Percentiles rank a stretch among this genome's conserved stretches.
Evolutionary conservation across 2,113 vertebrate species (phyloP).

Genomic region (Notiomystis cincta): DNA sequence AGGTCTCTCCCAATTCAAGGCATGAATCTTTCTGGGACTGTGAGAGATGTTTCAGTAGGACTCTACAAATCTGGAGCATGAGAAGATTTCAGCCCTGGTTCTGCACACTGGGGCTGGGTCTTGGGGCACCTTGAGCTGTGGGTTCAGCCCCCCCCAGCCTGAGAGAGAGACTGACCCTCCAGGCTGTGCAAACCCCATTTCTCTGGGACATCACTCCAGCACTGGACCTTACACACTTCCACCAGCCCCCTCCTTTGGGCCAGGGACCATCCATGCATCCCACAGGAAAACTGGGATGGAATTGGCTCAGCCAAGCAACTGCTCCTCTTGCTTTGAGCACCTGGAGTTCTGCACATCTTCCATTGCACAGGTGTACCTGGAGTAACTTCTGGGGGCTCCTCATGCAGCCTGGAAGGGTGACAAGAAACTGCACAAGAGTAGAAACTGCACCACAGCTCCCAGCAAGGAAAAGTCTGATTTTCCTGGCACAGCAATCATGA

Average conservation of each 20-base stretch:
- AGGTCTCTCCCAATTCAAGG: background rate
- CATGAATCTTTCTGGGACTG: background rate
- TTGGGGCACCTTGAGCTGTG: background rate
- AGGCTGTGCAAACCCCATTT: background rate
- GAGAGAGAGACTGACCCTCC: background rate
- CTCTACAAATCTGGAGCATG: background rate
- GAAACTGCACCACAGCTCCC: background rate
- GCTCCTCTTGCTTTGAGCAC: background rate
- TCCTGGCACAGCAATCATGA: accelerated
- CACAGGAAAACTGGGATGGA: background rate
- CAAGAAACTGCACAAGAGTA: background rate
- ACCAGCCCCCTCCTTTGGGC: background rate
- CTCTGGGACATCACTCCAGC: background rate
- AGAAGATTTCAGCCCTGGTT: background rate
- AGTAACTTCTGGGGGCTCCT: background rate
- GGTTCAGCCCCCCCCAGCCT: background rate
- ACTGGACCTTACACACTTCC: background rate
- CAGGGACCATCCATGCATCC: background rate
- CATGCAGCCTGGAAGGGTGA: background rate
- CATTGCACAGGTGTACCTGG: background rate
- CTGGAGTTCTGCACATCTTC: background rate
- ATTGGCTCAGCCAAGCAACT: background rate
- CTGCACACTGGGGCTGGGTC: background rate
- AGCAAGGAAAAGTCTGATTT: background rate
- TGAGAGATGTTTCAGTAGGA: background rate